Evolutionary conservation across 92 coral and sea anemone genomes (phyloP).

Genomic region (Parazoanthus darwini): DNA sequence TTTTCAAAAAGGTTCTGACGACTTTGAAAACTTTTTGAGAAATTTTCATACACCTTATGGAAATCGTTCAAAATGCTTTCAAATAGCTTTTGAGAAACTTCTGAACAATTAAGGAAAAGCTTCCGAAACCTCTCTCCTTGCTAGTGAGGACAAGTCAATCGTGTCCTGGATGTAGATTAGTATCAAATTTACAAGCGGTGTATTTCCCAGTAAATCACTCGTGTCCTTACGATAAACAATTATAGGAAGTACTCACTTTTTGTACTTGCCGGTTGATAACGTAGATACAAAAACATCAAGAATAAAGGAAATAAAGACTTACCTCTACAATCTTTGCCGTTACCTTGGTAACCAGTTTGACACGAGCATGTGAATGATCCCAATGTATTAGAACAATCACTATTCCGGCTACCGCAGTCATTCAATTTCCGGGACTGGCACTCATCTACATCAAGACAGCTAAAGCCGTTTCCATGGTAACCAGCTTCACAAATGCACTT

Average conservation of each 20-base stretch:
- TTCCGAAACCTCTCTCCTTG: too few relatives aligned
- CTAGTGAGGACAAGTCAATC: too few relatives aligned
- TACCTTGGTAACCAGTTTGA: neutral
- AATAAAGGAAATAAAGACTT: neutral
- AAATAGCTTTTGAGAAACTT: too few relatives aligned
- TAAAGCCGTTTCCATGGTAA: slow-evolving; percentile 3
- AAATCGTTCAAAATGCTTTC: too few relatives aligned
- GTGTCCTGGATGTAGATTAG: too few relatives aligned
- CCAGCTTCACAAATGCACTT: neutral
- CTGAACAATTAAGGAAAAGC: too few relatives aligned
- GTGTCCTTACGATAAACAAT: too few relatives aligned
- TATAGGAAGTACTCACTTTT: neutral
- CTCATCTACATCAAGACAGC: neutral
- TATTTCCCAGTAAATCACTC: too few relatives aligned
- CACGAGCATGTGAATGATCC: slow-evolving; percentile 9
- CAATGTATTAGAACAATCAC: neutral
- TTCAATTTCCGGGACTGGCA: neutral
- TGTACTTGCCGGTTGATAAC: neutral
- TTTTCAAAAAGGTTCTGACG: too few relatives aligned
- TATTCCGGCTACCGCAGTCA: neutral
- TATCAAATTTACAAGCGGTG: too few relatives aligned
- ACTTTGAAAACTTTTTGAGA: too few relatives aligned
- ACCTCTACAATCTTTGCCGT: slow-evolving; percentile 1
- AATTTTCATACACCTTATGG: too few relatives aligned
- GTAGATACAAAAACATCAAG: neutral